phyloP scores from a whole-genome alignment of 2,888 invertebrate genomes.

The Candidula unifasciata region DNA sequence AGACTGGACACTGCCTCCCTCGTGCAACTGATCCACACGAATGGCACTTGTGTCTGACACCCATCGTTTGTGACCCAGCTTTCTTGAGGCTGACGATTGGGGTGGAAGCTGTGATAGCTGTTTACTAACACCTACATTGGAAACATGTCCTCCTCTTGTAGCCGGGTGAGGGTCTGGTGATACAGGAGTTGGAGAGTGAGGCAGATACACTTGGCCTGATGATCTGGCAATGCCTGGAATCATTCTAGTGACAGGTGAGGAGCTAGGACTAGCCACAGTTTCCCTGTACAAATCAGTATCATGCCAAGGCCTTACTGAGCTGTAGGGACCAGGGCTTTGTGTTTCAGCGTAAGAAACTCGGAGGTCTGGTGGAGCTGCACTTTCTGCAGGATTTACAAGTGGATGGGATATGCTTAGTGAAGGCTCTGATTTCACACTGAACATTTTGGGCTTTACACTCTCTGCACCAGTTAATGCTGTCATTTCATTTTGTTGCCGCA shows the following conservation, averaged over 20 bases:
- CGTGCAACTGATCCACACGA: constrained; percentile 7
- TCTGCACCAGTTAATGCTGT: neutral
- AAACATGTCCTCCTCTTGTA: neutral
- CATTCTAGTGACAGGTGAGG: constrained; percentile 30
- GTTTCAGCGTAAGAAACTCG: neutral
- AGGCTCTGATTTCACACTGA: constrained; percentile 31
- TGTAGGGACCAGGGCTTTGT: constrained; percentile 17
- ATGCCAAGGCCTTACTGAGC: constrained; percentile 18
- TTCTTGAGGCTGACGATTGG: neutral
- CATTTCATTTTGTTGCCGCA: no score
- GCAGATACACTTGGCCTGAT: constrained; percentile 31
- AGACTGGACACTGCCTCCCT: neutral
- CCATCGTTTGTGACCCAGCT: constrained; percentile 49
- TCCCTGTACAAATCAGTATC: constrained; percentile 27
- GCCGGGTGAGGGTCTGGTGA: neutral
- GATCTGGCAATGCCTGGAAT: neutral
- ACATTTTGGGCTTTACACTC: neutral
- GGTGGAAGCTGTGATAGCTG: neutral
- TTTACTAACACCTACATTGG: neutral
- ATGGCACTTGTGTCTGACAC: constrained; percentile 46
- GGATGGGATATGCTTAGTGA: constrained; percentile 15
- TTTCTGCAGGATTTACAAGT: neutral
- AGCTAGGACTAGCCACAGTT: constrained; percentile 19
- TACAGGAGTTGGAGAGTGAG: neutral
- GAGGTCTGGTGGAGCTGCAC: neutral